Evolutionary conservation across 2,113 vertebrate genomes (phyloP).

Genomic region (Prunella fulvescens): DNA sequence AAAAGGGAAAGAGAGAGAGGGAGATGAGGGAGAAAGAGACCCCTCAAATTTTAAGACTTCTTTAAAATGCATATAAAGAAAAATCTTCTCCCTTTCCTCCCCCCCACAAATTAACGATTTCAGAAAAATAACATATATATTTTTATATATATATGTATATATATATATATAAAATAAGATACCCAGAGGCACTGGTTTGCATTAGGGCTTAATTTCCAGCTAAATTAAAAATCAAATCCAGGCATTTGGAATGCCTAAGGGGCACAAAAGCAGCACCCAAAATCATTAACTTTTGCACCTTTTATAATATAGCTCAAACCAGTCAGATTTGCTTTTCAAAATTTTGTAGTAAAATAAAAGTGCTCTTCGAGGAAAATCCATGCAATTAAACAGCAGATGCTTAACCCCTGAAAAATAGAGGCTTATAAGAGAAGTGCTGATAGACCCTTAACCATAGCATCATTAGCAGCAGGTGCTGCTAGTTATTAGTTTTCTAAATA

Average conservation of each 20-base stretch:
- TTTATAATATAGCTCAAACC: constrained; percentile 59
- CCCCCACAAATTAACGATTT: constrained; percentile 56
- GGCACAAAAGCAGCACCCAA: constrained; percentile 47
- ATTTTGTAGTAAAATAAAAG: constrained; percentile 75
- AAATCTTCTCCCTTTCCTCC: constrained; percentile 23
- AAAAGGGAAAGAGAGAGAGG: not conserved
- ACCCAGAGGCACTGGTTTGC: constrained; percentile 78
- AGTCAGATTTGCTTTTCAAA: constrained; percentile 64
- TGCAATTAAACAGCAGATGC: constrained; percentile 70
- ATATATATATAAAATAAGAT: constrained; percentile 60
- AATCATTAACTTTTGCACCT: constrained; percentile 56
- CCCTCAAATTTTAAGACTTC: not conserved
- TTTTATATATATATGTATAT: not conserved
- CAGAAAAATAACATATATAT: constrained; percentile 65
- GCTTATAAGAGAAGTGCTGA: constrained; percentile 63
- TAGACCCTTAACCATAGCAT: constrained; percentile 58
- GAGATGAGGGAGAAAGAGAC: not conserved
- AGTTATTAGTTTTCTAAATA: constrained; percentile 63
- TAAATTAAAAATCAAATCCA: constrained; percentile 57
- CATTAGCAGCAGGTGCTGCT: constrained; percentile 62
- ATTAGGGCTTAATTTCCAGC: constrained; percentile 66
- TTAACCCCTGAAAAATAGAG: constrained; percentile 76
- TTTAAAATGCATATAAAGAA: constrained; percentile 22
- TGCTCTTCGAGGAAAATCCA: constrained; percentile 71
- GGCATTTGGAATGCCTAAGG: constrained; percentile 46